Evolutionary conservation across 2,113 vertebrate genomes (phyloP).

Genomic region (Zingel zingel): DNA sequence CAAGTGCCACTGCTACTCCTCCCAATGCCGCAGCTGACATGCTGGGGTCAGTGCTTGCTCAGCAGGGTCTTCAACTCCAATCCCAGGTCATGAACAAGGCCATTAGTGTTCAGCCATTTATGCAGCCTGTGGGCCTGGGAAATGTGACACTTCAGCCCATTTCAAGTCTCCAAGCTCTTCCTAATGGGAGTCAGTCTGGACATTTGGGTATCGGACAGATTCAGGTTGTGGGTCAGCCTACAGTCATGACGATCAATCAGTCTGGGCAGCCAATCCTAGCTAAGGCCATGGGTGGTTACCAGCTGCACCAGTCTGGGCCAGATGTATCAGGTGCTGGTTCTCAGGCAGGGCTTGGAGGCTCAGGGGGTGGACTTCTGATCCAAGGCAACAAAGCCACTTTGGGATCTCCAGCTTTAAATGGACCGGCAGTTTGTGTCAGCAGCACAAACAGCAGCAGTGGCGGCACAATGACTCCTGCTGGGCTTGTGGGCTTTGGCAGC

Average conservation of each 20-base stretch:
- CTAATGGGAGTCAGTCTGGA: constrained; percentile 92
- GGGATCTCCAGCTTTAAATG: constrained; percentile 89
- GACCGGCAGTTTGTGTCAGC: constrained; percentile 81
- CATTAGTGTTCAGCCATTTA: constrained; percentile 94
- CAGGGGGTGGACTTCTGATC: constrained; percentile 89
- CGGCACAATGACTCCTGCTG: constrained; percentile 78
- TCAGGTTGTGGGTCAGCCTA: constrained; percentile 94
- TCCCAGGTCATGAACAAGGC: constrained; percentile 95
- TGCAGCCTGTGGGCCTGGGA: constrained; percentile 93
- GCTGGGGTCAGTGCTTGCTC: constrained; percentile 91
- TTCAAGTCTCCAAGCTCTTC: constrained; percentile 91
- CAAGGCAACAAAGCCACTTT: constrained; percentile 89
- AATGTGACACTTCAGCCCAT: constrained; percentile 96
- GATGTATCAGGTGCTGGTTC: constrained; percentile 84
- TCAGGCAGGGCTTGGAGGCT: constrained; percentile 82
- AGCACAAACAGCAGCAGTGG: constrained; percentile 79
- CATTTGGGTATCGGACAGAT: constrained; percentile 92
- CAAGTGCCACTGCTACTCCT: constrained; percentile 72
- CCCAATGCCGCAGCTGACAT: constrained; percentile 86
- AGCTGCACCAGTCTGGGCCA: constrained; percentile 87
- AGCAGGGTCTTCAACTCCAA: constrained; percentile 91
- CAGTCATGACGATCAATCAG: constrained; percentile 96
- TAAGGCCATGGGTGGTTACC: constrained; percentile 92
- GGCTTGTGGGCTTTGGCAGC: constrained; percentile 82
- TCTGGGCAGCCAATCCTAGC: constrained; percentile 90